Conservation (phyloP, 2,113 vertebrate genomes). For the Nymphicus hollandicus region DNA sequence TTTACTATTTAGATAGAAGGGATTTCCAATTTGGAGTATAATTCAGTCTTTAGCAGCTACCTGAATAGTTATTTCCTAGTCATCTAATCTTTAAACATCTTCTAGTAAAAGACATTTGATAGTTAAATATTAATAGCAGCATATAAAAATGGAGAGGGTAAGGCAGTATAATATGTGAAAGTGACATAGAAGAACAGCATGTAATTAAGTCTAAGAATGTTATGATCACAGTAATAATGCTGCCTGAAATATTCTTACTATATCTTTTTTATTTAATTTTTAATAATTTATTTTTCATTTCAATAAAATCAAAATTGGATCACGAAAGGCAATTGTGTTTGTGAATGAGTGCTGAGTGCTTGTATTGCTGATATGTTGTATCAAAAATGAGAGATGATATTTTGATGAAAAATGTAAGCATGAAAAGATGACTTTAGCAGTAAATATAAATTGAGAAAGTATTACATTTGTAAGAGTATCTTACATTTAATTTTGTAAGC, state of each 20-base stretch:
- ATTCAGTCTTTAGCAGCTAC: neutral
- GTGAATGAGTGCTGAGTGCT: neutral
- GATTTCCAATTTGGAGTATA: neutral
- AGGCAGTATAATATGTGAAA: constrained; percentile 17
- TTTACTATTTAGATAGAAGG: neutral
- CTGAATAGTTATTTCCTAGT: neutral
- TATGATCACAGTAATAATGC: neutral
- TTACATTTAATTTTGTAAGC: neutral
- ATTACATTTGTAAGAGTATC: neutral
- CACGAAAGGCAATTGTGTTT: neutral
- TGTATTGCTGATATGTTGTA: neutral
- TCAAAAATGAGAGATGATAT: constrained; percentile 14
- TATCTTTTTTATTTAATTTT: constrained; percentile 29
- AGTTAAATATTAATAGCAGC: constrained; percentile 53
- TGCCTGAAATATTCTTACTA: neutral
- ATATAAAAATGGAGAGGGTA: neutral
- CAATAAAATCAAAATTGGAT: neutral
- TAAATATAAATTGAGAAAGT: neutral
- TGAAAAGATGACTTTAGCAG: neutral
- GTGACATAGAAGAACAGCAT: neutral
- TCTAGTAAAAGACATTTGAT: constrained; percentile 36
- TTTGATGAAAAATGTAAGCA: constrained; percentile 40
- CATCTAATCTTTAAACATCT: neutral
- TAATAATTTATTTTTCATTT: constrained; percentile 57
- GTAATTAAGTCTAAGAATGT: constrained; percentile 42